Base-by-base conservation (phyloP, 2,888 invertebrate species). In the Serrognathus titanus region DNA sequence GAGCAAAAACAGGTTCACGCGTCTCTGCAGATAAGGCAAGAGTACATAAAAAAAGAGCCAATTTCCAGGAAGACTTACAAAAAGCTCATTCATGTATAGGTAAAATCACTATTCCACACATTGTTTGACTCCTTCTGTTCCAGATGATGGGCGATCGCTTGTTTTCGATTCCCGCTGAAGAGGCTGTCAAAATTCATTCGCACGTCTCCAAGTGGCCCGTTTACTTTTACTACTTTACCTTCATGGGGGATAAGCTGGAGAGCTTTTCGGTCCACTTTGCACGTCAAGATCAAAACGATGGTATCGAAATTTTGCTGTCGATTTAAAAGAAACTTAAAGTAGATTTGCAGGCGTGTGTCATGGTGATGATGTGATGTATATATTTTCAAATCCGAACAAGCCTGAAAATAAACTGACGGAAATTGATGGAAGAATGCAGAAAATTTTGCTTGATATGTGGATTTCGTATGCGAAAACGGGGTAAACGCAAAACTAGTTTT, bases 111-210 rank as follows among this genome's bases (percentile, higher is more conserved):
- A 40, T 7, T 40, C 1, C 13, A 12, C 6, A 8, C 40, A 31
- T 6, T 31, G 6, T 31, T 7, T 31, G 24, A 47, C 35, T 35
- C 9, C 8, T 8, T 16, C 11, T 2, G 11, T 57, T 57, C 16
- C 72, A 84, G 77, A 82, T 87, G 65, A 78, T 85, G 1, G 79
- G 86, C 0, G 88, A 88, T 70, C 76, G 86, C 9, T 73, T 84
- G 0, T 87, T 87, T 66, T 75, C 77, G 0, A 78, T 74, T 3
- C 83, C 82, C n/a, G 80, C 82, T 0, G 82, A 83, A 13, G 79
- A 80, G 53, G 75, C 83, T 12, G 81, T 85, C 0, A 79, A 80
- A 62, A 62, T 83, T 38, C 85, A 85, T 68, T 82, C 85, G 0
- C 66, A 73, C 12, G 74, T 74, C 46, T 81, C 81, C 3, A 75